Evolutionary conservation across 2,888 invertebrate species (phyloP).

Genomic region (Epirrhoe alternata): DNA sequence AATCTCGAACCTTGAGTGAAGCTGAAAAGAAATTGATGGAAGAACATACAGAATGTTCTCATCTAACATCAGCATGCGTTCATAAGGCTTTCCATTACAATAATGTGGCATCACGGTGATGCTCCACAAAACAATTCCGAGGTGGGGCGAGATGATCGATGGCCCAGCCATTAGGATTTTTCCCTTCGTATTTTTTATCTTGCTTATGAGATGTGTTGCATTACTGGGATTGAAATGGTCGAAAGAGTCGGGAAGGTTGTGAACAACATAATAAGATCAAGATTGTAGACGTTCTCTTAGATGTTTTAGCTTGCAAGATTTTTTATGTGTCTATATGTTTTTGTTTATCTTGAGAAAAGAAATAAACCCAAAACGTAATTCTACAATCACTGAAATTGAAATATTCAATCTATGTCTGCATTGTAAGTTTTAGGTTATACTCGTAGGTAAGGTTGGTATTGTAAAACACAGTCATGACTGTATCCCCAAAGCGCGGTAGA

Average conservation of each 20-base stretch:
- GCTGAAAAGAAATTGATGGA: slow-evolving; percentile 6
- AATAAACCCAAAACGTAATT: no score
- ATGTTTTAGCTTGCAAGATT: no score
- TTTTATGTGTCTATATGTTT: no score
- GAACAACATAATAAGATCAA: background rate
- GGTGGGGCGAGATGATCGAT: slow-evolving; percentile 62
- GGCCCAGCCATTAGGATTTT: slow-evolving; percentile 54
- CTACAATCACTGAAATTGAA: no score
- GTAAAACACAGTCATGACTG: no score
- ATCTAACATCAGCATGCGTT: slow-evolving; percentile 23
- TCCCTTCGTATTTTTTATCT: slow-evolving; percentile 51
- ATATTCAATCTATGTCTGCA: no score
- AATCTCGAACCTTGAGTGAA: background rate
- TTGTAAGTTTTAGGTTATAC: no score
- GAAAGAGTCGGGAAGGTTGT: slow-evolving; percentile 1
- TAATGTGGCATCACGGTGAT: slow-evolving; percentile 43
- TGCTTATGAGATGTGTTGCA: slow-evolving; percentile 30
- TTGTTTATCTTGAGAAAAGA: no score
- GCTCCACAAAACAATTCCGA: slow-evolving; percentile 50
- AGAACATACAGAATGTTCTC: slow-evolving; percentile 6
- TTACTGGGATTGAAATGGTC: slow-evolving; percentile 1
- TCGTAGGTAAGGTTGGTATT: no score
- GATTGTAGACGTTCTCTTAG: no score
- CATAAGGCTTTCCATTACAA: slow-evolving; percentile 40
- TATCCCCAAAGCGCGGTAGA: no score